Evolutionary conservation across 1,140 invertebrate species (phyloP).

Genomic region (Cotesia chilonis): DNA sequence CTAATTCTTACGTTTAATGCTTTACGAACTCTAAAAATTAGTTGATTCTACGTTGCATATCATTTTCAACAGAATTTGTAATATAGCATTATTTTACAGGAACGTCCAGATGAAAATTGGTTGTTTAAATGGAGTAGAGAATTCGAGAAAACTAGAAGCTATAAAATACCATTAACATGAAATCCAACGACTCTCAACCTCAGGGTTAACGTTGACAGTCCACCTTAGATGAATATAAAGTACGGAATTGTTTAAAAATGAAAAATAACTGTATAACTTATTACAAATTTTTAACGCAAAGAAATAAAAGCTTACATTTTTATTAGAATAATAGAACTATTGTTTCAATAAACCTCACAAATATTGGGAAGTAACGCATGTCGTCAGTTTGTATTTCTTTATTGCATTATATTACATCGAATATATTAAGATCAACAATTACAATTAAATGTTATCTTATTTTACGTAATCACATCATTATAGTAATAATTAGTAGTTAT

Average conservation of each 20-base stretch:
- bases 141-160: slow-evolving; percentile 29
- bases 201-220: slow-evolving; percentile 23
- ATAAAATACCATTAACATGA: slow-evolving; percentile 19
- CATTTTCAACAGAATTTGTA: too few relatives aligned
- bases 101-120: slow-evolving; percentile 45
- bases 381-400: slow-evolving; percentile 16
- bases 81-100: slow-evolving; percentile 27
- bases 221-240: too few relatives aligned
- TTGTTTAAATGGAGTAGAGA: slow-evolving; percentile 49
- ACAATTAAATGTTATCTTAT: slow-evolving; percentile 32
- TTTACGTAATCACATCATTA: slow-evolving; percentile 45
- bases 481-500: slow-evolving; percentile 27
- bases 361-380: too few relatives aligned
- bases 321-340: too few relatives aligned
- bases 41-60: too few relatives aligned
- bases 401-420: slow-evolving; percentile 48
- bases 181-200: slow-evolving; percentile 41
- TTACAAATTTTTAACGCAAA: too few relatives aligned
- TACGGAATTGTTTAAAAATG: too few relatives aligned
- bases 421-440: slow-evolving; percentile 37
- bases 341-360: too few relatives aligned
- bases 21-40: too few relatives aligned
- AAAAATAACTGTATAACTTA: too few relatives aligned
- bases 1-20: too few relatives aligned
- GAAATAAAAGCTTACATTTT: too few relatives aligned